Evolutionary conservation across 1,140 invertebrate genomes (phyloP).

Genomic region (Batillaria attramentaria): DNA sequence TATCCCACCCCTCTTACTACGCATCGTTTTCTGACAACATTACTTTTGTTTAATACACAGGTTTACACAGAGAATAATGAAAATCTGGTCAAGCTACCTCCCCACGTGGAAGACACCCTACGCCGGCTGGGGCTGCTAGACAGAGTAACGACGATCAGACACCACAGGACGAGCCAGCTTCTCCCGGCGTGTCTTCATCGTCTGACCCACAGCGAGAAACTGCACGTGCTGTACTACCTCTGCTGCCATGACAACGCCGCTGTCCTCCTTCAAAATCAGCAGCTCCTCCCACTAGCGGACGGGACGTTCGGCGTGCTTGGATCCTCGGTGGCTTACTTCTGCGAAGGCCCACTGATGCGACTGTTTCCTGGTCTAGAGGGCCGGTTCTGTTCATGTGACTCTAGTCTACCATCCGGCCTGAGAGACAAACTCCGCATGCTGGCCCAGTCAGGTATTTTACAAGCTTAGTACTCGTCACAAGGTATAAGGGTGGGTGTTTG

Average conservation of each 20-base stretch:
- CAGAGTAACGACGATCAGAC: background rate
- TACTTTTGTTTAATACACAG: too few relatives aligned
- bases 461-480: too few relatives aligned
- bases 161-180: background rate
- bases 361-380: conserved; percentile 28
- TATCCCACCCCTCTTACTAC: too few relatives aligned
- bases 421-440: background rate
- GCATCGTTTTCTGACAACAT: too few relatives aligned
- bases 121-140: background rate
- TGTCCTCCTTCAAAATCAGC: background rate
- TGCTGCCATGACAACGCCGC: background rate
- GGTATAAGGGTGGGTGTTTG: too few relatives aligned
- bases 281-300: conserved; percentile 25
- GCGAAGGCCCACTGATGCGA: background rate
- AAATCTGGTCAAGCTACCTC: conserved; percentile 21
- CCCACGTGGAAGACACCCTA: background rate
- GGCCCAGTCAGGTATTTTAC: conserved; percentile 2
- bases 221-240: conserved; percentile 31
- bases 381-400: background rate
- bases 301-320: background rate
- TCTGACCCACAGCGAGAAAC: background rate
- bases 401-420: background rate
- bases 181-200: background rate
- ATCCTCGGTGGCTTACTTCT: background rate
- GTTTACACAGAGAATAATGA: conserved; percentile 8